A percentile compares a stretch with the other conserved stretches of the same genome.
Evolutionary conservation across 23 tunicate genomes (phyloP).

Genomic region (Ascidia mentula): DNA sequence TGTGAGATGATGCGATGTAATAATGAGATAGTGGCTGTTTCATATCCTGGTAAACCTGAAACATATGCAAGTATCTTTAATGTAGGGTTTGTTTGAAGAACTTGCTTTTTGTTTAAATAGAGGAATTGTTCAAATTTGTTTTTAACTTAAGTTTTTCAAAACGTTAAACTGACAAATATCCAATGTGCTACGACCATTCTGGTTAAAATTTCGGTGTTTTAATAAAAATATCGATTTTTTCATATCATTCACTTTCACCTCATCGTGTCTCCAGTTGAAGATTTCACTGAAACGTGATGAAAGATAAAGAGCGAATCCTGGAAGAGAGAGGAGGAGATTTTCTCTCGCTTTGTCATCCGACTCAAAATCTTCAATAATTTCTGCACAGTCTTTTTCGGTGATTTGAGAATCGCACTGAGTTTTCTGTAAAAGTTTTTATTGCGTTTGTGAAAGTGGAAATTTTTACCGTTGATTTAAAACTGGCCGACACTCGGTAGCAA

Average conservation of each 20-base stretch:
- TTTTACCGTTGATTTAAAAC: too few species aligned
- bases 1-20: slow-evolving; percentile 92
- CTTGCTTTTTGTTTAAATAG: too few species aligned
- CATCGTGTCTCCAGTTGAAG: slow-evolving; percentile 79
- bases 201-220: too few species aligned
- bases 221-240: too few species aligned
- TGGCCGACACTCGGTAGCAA: too few species aligned
- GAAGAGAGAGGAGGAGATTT: slow-evolving; percentile 29
- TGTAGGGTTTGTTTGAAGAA: too few species aligned
- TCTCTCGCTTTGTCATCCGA: slow-evolving; percentile 36
- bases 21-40: slow-evolving; percentile 90
- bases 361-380: slow-evolving; percentile 63
- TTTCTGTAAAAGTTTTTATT: slow-evolving; percentile 62
- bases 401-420: slow-evolving; percentile 76
- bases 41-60: slow-evolving; percentile 92
- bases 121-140: too few species aligned
- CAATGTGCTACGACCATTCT: too few species aligned
- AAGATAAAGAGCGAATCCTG: slow-evolving; percentile 60
- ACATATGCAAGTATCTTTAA: too few species aligned
- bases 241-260: slow-evolving; percentile 54
- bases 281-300: slow-evolving; percentile 58
- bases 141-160: too few species aligned
- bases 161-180: too few species aligned
- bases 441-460: too few species aligned
- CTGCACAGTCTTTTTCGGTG: slow-evolving; percentile 51